A percentile compares a stretch with the other conserved stretches of the same genome.
Evolutionary conservation across 2,888 invertebrate genomes (phyloP).

Genomic region (Cerceris ruficornis): DNA sequence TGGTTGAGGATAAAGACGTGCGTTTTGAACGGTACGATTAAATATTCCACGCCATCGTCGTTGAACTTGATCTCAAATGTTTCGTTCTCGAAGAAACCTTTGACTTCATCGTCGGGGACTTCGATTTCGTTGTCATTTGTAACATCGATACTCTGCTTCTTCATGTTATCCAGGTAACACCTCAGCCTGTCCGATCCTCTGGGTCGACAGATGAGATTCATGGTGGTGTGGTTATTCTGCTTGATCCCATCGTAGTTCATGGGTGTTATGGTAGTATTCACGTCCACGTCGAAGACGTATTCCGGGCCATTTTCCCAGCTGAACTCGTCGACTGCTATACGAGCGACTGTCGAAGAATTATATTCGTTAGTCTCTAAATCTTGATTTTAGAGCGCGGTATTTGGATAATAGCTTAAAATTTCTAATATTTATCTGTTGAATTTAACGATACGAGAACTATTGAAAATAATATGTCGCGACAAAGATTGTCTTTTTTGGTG

Average conservation of each 20-base stretch:
- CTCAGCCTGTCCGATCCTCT: conserved; percentile 32
- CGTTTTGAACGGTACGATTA: conserved; percentile 33
- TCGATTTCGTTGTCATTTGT: conserved; percentile 42
- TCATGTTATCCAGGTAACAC: conserved; percentile 52
- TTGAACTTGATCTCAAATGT: conserved; percentile 57
- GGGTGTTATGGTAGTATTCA: conserved; percentile 66
- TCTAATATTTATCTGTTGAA: too few relatives aligned
- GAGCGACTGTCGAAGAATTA: conserved; percentile 36
- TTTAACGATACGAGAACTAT: too few relatives aligned
- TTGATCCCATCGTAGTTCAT: conserved; percentile 45
- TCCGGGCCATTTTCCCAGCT: conserved; percentile 71
- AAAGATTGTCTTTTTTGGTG: too few relatives aligned
- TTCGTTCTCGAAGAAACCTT: conserved; percentile 3
- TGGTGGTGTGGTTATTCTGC: conserved; percentile 42
- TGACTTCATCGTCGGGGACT: conserved; percentile 4
- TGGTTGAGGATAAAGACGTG: conserved; percentile 25
- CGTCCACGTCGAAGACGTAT: conserved; percentile 68
- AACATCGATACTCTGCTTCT: conserved; percentile 51
- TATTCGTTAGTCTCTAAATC: too few relatives aligned
- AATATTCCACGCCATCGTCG: conserved; percentile 44
- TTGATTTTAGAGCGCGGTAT: too few relatives aligned
- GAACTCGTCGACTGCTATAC: conserved; percentile 46
- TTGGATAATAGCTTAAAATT: too few relatives aligned
- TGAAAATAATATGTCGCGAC: too few relatives aligned
- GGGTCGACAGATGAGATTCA: conserved; percentile 53